Percentiles rank a stretch among this genome's conserved stretches.
Conservation (phyloP, 2,888 invertebrate genomes). For the Metacarcinus magister region DNA sequence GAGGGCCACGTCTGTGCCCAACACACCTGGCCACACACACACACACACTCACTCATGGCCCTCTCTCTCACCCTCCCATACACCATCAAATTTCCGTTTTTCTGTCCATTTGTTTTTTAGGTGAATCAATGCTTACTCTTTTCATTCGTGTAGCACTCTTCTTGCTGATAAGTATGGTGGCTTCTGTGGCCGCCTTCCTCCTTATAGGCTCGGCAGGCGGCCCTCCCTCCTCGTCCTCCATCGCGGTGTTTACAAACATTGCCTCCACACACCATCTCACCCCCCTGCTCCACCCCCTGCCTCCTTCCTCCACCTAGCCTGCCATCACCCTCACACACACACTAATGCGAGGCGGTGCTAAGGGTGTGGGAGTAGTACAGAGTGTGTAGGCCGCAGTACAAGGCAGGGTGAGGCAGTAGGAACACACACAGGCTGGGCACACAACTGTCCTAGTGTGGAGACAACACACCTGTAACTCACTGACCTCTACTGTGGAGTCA, state of each 20-base stretch:
- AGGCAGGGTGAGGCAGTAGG: no score
- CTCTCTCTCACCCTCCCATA: neutral
- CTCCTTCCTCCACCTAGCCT: no score
- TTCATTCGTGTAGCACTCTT: constrained; percentile 77
- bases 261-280: neutral
- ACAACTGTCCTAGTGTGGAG: neutral
- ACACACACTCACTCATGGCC: neutral
- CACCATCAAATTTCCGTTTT: neutral
- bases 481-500: constrained; percentile 77
- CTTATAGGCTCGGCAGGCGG: constrained; percentile 75
- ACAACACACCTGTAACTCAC: neutral
- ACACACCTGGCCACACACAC: neutral
- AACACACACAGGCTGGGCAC: neutral
- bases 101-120: neutral
- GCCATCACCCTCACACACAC: no score
- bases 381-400: no score
- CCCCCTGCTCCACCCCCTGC: no score
- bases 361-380: no score
- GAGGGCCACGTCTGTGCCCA: neutral
- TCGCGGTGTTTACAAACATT: constrained; percentile 79
- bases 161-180: constrained; percentile 80
- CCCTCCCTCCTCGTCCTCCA: constrained; percentile 77
- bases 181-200: constrained; percentile 82
- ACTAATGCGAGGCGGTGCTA: no score
- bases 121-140: constrained; percentile 71